A percentile compares a stretch with the other conserved stretches of the same genome.
Evolutionary conservation across 2,113 vertebrate genomes (phyloP).

Genomic region (Kobus ellipsiprymnus): DNA sequence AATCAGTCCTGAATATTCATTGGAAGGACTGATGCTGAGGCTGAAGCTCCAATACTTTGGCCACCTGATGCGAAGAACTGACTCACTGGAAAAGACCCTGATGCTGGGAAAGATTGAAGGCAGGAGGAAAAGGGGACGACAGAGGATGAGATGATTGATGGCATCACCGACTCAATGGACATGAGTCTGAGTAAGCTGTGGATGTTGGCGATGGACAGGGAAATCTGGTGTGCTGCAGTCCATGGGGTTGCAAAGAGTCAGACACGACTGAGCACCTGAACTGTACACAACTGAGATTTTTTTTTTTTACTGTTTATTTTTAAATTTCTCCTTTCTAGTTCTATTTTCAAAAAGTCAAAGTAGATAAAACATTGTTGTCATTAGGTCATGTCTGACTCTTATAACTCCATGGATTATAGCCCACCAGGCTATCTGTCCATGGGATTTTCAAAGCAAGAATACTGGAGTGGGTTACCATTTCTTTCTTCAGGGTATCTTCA

Average conservation of each 20-base stretch:
- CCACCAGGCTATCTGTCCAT: neutral
- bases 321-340: neutral
- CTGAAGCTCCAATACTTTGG: neutral
- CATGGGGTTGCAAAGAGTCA: neutral
- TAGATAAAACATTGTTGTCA: neutral
- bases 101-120: neutral
- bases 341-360: neutral
- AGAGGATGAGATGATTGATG: neutral
- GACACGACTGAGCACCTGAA: neutral
- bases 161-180: neutral
- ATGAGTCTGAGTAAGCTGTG: neutral
- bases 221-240: neutral
- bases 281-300: neutral
- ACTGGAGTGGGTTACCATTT: neutral
- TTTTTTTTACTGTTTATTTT: neutral
- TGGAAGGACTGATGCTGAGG: neutral
- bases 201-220: neutral
- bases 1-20: neutral
- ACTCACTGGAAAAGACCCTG: neutral
- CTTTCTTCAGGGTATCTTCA: neutral
- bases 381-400: neutral
- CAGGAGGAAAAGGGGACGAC: neutral
- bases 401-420: neutral
- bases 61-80: accelerated
- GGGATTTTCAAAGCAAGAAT: neutral